Evolutionary conservation across 2,888 invertebrate species (phyloP).

Genomic region (Melanostoma mellinum): DNA sequence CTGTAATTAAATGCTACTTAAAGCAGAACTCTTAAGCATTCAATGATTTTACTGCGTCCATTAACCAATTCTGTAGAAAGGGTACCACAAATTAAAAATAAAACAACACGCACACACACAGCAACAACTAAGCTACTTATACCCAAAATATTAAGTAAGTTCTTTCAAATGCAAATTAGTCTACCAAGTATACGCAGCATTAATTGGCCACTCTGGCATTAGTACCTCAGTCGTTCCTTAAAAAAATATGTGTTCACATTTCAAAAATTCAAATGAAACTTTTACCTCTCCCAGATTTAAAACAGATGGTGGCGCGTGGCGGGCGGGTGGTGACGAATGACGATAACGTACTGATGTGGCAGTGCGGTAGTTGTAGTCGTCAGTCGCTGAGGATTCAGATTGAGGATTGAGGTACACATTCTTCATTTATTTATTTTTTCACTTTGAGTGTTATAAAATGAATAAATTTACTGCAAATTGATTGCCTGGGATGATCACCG

Average conservation of each 20-base stretch:
- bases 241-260: neutral
- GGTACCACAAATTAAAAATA: neutral
- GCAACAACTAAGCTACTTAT: constrained; percentile 8
- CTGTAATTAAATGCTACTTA: too few species aligned
- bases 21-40: too few species aligned
- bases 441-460: constrained; percentile 36
- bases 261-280: constrained; percentile 22
- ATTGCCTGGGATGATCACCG: constrained; percentile 50
- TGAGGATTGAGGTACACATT: neutral
- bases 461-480: constrained; percentile 56
- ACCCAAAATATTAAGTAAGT: constrained; percentile 23
- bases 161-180: constrained; percentile 33
- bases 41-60: too few species aligned
- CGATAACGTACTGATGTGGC: too few species aligned
- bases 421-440: neutral
- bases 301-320: too few species aligned
- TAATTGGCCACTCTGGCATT: constrained; percentile 8
- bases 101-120: neutral
- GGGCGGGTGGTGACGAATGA: too few species aligned
- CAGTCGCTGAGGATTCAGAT: neutral
- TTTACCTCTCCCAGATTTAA: neutral
- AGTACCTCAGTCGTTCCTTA: neutral
- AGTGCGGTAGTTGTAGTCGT: too few species aligned
- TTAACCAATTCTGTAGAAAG: too few species aligned
- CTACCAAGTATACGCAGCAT: constrained; percentile 11